A percentile compares a stretch with the other conserved stretches of the same genome.
Evolutionary conservation across 1,140 invertebrate species (phyloP).

Genomic region (Heterodera carotae): DNA sequence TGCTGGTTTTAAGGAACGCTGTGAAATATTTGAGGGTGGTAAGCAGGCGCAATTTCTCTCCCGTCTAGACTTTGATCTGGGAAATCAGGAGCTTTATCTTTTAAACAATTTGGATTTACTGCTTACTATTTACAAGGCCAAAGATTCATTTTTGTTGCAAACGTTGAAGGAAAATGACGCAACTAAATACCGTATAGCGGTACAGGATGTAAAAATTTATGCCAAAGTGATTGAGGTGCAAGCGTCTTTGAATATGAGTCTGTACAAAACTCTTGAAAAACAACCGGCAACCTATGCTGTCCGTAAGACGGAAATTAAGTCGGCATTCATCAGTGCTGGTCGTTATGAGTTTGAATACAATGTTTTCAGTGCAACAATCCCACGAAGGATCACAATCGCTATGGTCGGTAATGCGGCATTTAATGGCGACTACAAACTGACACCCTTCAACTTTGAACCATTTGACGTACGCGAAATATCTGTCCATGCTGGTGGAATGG

Average conservation of each 20-base stretch:
- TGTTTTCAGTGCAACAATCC: constrained; percentile 23
- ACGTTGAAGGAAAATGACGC: background rate
- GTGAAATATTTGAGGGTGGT: constrained; percentile 12
- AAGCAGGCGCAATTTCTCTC: constrained; percentile 30
- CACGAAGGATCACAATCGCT: background rate
- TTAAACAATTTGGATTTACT: constrained; percentile 35
- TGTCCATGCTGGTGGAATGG: constrained; percentile 21
- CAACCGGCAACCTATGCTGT: constrained; percentile 26
- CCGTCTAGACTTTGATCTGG: constrained; percentile 39
- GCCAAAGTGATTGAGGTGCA: constrained; percentile 29
- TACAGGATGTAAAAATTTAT: constrained; percentile 20
- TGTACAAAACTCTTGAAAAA: constrained; percentile 11
- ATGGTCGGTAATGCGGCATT: constrained; percentile 11
- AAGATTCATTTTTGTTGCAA: constrained; percentile 30
- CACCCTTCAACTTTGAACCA: constrained; percentile 32
- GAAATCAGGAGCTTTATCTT: constrained; percentile 32
- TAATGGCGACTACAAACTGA: constrained; percentile 6
- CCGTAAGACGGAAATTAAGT: constrained; percentile 31
- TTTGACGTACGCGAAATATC: constrained; percentile 30
- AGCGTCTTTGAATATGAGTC: constrained; percentile 27
- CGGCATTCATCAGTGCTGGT: constrained; percentile 21
- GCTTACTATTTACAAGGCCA: constrained; percentile 30
- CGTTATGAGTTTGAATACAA: constrained; percentile 31
- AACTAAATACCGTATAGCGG: background rate
- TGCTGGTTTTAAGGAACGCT: constrained; percentile 16